Percentiles rank a stretch among this genome's conserved stretches.
Evolutionary conservation across 1,140 invertebrate genomes (phyloP).

Genomic region (Hirudo medicinalis): DNA sequence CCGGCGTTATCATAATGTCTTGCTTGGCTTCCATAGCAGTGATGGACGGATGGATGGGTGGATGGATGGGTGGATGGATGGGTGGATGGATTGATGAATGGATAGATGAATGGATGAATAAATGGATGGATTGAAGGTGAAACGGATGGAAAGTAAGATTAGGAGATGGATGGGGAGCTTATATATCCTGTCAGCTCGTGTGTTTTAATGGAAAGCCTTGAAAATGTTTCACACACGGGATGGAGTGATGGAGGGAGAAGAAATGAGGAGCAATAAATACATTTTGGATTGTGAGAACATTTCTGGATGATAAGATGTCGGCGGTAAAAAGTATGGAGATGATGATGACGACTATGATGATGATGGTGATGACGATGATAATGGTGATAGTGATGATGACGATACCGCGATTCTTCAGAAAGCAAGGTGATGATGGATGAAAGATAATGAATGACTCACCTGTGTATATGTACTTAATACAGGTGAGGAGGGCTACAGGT

Average conservation of each 20-base stretch:
- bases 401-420: neutral
- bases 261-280: too few relatives aligned
- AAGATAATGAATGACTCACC: neutral
- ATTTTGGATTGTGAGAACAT: too few relatives aligned
- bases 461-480: slow-evolving; percentile 71
- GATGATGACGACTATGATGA: neutral
- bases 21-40: too few relatives aligned
- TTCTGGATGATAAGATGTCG: slow-evolving; percentile 2
- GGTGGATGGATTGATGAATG: neutral
- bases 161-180: too few relatives aligned
- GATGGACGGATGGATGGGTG: slow-evolving; percentile 3
- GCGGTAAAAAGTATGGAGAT: neutral
- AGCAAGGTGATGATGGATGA: too few relatives aligned
- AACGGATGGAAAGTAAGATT: too few relatives aligned
- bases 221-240: too few relatives aligned
- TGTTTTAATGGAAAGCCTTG: too few relatives aligned
- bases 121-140: neutral
- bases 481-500: slow-evolving; percentile 62
- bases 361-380: neutral
- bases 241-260: too few relatives aligned
- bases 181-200: too few relatives aligned
- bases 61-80: slow-evolving; percentile 8
- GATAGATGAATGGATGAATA: neutral
- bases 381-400: slow-evolving; percentile 8
- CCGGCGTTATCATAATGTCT: too few relatives aligned